Evolutionary conservation across 2,113 vertebrate genomes (phyloP).

Genomic region (Fregata magnificens): DNA sequence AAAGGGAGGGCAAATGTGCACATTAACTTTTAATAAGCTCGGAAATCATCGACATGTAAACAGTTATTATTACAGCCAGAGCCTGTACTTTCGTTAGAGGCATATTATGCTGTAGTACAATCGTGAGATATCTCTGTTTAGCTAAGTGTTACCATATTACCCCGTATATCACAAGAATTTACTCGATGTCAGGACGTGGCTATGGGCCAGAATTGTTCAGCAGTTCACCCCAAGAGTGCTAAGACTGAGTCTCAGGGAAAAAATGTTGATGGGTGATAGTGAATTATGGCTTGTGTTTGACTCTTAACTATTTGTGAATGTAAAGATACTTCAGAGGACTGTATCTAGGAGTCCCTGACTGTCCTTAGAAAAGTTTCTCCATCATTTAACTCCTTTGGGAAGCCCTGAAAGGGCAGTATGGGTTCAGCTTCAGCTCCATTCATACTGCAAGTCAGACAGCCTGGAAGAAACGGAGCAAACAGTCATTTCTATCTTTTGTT

Average conservation of each 20-base stretch:
- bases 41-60: conserved; percentile 19
- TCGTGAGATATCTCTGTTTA: not conserved
- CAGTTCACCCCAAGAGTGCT: not conserved
- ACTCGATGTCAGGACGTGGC: not conserved
- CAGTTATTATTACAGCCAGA: not conserved
- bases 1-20: not conserved
- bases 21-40: conserved; percentile 38
- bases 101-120: not conserved
- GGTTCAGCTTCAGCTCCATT: not conserved
- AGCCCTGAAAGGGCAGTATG: not conserved
- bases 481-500: conserved; percentile 40
- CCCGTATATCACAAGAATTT: not conserved
- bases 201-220: conserved; percentile 29
- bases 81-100: not conserved
- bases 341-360: not conserved
- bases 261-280: not conserved
- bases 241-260: not conserved
- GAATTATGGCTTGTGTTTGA: not conserved
- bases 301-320: not conserved
- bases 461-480: not conserved
- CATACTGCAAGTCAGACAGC: not conserved
- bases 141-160: not conserved
- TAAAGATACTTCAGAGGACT: not conserved
- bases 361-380: not conserved
- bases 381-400: not conserved